phyloP scores from a whole-genome alignment of 2,888 invertebrate genomes.

The Trachelus troglodyta region DNA sequence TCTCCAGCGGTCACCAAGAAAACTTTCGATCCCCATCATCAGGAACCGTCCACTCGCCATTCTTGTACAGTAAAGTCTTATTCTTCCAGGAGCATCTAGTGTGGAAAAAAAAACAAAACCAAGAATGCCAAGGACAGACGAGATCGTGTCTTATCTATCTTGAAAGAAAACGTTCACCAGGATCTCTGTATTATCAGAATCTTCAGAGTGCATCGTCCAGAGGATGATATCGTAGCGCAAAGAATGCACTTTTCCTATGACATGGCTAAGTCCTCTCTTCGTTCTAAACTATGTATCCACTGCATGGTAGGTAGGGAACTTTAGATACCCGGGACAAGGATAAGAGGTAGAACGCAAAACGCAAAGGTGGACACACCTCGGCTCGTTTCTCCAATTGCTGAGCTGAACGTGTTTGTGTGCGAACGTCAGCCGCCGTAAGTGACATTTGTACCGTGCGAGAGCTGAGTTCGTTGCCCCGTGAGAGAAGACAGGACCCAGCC shows the following conservation, averaged over 20 bases:
- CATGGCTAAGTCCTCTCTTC: background rate
- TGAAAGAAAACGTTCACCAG: background rate
- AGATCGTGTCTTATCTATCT: constrained; percentile 25
- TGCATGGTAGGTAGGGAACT: background rate
- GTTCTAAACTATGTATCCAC: background rate
- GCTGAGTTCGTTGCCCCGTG: constrained; percentile 55
- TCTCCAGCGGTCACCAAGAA: background rate
- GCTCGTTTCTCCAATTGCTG: constrained; percentile 3
- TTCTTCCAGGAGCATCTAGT: background rate
- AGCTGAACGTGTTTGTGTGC: constrained; percentile 7
- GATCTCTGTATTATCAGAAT: background rate
- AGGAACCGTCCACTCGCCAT: background rate
- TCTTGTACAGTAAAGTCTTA: background rate
- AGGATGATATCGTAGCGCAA: background rate
- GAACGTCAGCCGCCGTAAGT: constrained; percentile 20
- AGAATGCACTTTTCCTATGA: background rate
- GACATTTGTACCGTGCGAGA: background rate
- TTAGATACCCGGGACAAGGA: background rate
- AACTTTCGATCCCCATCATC: background rate
- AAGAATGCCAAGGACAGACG: constrained; percentile 6
- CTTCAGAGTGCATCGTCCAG: background rate
- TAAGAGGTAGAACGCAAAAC: background rate
- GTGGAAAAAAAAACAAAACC: background rate
- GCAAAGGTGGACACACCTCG: background rate
- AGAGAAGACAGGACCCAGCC: constrained; percentile 45